A percentile compares a stretch with the other conserved stretches of the same genome.
Evolutionary conservation across 2,113 vertebrate species (phyloP).

Genomic region (Rana temporaria): DNA sequence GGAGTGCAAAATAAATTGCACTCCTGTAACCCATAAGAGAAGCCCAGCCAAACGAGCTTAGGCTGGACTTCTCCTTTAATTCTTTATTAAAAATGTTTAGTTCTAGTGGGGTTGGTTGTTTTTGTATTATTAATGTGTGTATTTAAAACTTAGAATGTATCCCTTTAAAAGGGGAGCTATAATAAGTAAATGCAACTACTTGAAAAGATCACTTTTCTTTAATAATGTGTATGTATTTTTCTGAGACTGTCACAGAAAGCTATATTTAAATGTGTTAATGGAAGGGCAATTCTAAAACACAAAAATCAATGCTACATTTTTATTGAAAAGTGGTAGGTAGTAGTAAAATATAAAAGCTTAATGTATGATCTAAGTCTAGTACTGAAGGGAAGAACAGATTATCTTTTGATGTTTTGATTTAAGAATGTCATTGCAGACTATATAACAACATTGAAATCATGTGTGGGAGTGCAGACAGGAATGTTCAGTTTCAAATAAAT

Average conservation of each 20-base stretch:
- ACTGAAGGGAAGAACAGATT: constrained; percentile 18
- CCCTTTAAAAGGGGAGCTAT: too few species aligned
- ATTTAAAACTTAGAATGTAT: too few species aligned
- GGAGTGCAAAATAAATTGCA: too few species aligned
- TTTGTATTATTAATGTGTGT: too few species aligned
- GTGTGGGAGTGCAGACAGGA: constrained; percentile 1
- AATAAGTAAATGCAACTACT: constrained; percentile 56
- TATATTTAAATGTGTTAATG: constrained; percentile 25
- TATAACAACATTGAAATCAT: too few species aligned
- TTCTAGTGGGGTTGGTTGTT: too few species aligned
- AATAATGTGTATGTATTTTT: constrained; percentile 43
- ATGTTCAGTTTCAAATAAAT: constrained; percentile 11
- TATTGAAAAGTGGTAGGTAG: constrained; percentile 28
- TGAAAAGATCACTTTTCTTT: constrained; percentile 46
- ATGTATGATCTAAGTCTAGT: not conserved
- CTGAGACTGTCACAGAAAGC: constrained; percentile 42
- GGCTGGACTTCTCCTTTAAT: too few species aligned
- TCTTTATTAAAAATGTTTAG: too few species aligned
- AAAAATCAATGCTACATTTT: constrained; percentile 12
- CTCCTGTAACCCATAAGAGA: too few species aligned
- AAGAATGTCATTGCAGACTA: constrained; percentile 19
- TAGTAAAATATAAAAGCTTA: constrained; percentile 2
- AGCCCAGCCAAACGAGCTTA: too few species aligned
- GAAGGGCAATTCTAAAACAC: constrained; percentile 4
- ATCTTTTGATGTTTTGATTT: constrained; percentile 28